These are phyloP conservation scores for Choristoneura rosaceana DNA, from an alignment of 2,888 invertebrate genomes.

Conservation along the genomic window DNA sequence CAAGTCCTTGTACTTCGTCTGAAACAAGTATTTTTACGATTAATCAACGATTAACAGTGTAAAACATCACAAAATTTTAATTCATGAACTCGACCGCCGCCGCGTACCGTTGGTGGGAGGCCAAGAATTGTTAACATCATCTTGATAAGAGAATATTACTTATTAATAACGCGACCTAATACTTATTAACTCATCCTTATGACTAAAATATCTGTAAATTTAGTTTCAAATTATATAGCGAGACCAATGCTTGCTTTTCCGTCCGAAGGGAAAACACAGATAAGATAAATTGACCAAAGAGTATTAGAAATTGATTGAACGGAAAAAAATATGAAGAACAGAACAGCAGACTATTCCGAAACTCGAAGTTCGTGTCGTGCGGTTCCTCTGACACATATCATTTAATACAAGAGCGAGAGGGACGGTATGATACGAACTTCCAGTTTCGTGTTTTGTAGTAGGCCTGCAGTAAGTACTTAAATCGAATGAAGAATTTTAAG, in stretches of 20 bases:
- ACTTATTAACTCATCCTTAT: slow-evolving; percentile 2
- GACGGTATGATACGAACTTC: no score
- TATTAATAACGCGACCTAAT: background rate
- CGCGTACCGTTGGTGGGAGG: slow-evolving; percentile 65
- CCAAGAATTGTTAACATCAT: slow-evolving; percentile 78
- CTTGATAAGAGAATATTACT: slow-evolving; percentile 50
- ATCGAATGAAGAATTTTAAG: no score
- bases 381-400: no score
- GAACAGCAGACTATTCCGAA: no score
- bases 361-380: no score
- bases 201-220: background rate
- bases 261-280: background rate
- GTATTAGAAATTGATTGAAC: background rate
- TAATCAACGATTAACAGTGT: background rate
- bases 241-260: background rate
- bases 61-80: background rate
- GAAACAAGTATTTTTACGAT: slow-evolving; percentile 46
- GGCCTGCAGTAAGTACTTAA: no score
- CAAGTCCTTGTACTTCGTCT: slow-evolving; percentile 73
- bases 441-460: no score
- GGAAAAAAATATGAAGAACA: background rate
- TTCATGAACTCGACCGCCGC: slow-evolving; percentile 4
- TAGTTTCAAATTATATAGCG: background rate
- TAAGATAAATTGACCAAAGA: background rate
- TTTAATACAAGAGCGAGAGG: no score